These are phyloP conservation scores for Anabacerthia variegaticeps DNA, from an alignment of 2,797 vertebrate species.

Conservation along the genomic window DNA sequence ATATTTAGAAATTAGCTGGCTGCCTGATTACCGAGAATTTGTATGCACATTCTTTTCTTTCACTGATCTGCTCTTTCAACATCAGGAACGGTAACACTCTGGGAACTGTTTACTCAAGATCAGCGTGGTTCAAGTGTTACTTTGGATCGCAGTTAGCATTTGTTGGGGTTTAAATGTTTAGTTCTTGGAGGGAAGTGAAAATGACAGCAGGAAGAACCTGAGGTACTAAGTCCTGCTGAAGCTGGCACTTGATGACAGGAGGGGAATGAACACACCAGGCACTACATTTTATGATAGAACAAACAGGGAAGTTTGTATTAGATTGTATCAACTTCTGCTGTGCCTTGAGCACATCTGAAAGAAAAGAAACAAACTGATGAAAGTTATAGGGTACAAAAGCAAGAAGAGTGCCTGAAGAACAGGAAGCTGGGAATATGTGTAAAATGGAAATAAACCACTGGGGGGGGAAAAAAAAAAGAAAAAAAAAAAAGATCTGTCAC, in stretches of 20 bases:
- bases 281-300: constrained; percentile 17
- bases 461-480: rapidly evolving
- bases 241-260: constrained; percentile 62
- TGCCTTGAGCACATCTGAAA: constrained; percentile 16
- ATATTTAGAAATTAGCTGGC: constrained; percentile 44
- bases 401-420: neutral
- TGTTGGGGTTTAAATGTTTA: constrained; percentile 31
- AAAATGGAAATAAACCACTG: neutral
- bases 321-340: constrained; percentile 46
- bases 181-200: constrained; percentile 40
- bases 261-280: constrained; percentile 29
- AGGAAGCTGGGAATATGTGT: neutral
- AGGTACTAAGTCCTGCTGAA: constrained; percentile 34
- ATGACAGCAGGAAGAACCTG: constrained; percentile 67
- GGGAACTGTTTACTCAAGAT: constrained; percentile 56
- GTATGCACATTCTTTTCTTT: constrained; percentile 52
- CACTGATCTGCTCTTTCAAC: constrained; percentile 43
- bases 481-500: neutral
- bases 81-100: constrained; percentile 41
- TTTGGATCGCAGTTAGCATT: constrained; percentile 40
- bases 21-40: neutral
- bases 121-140: constrained; percentile 48
- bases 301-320: constrained; percentile 59
- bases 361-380: neutral
- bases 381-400: neutral